Percentiles rank a stretch among this genome's conserved stretches.
Conservation (phyloP, 1,140 invertebrate genomes). For the Palaemon carinicauda region DNA sequence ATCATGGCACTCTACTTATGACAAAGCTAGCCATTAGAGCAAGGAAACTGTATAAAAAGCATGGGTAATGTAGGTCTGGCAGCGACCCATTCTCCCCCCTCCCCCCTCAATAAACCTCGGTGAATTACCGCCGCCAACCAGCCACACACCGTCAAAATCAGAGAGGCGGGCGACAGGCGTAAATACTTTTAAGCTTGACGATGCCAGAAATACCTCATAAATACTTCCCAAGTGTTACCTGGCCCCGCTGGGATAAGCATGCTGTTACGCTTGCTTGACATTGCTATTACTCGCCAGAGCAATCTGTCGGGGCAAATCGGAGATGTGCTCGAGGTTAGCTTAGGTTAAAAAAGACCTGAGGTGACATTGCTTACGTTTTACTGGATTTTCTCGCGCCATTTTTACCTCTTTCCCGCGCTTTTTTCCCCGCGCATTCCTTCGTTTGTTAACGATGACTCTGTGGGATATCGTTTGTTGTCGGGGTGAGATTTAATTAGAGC, state of each 20-base stretch:
- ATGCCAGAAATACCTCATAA: conserved; percentile 30
- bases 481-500: no score
- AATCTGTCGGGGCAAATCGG: conserved; percentile 12
- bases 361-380: not conserved
- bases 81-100: no score
- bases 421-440: no score
- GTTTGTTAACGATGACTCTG: no score
- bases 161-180: not conserved
- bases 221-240: conserved; percentile 4
- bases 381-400: not conserved
- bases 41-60: no score
- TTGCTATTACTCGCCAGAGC: not conserved
- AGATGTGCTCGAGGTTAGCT: not conserved
- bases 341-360: not conserved
- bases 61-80: no score
- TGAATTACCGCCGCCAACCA: no score
- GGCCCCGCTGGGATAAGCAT: not conserved
- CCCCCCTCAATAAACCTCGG: no score
- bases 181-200: conserved; percentile 9
- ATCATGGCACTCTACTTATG: no score
- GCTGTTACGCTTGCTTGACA: conserved; percentile 3
- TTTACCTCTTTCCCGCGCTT: not conserved
- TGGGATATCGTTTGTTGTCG: no score
- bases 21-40: no score
- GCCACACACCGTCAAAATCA: not conserved